Evolutionary conservation across 2,797 vertebrate genomes (phyloP).

Genomic region (Onychomys leucogaster): DNA sequence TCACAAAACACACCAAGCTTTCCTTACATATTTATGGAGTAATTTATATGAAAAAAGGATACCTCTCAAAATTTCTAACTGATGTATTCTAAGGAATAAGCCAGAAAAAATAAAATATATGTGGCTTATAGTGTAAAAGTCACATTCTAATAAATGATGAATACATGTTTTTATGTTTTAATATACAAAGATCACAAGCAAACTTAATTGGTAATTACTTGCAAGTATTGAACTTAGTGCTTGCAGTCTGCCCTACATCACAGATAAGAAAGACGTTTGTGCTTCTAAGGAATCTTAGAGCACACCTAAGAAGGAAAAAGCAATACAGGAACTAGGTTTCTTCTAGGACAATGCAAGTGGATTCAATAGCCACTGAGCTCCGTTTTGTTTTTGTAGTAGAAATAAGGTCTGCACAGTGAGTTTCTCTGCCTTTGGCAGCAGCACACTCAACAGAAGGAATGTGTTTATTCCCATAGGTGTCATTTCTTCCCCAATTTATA

Average conservation of each 20-base stretch:
- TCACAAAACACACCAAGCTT: constrained; percentile 26
- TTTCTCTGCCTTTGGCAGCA: not conserved
- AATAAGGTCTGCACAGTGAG: not conserved
- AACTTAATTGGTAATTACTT: not conserved
- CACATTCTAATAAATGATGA: constrained; percentile 22
- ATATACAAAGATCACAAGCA: not conserved
- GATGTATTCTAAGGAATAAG: constrained; percentile 16
- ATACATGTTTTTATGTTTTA: not conserved
- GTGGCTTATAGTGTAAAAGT: not conserved
- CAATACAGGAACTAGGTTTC: not conserved
- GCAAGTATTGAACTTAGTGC: constrained; percentile 13
- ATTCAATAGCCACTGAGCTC: not conserved
- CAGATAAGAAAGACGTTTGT: not conserved
- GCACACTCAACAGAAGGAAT: not conserved
- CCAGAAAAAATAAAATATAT: constrained; percentile 39
- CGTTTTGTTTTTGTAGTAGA: constrained; percentile 5
- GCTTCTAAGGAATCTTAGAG: not conserved
- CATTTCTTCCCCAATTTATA: not conserved
- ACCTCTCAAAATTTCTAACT: constrained; percentile 28
- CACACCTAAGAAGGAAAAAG: not conserved
- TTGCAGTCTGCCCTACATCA: not conserved
- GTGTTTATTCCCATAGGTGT: constrained; percentile 3
- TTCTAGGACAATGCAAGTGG: not conserved
- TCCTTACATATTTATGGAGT: constrained; percentile 49
- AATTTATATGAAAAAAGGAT: constrained; percentile 59